Percentiles rank a stretch among this genome's conserved stretches.
Evolutionary conservation across 2,113 vertebrate species (phyloP).

Genomic region (Galeopterus variegatus): DNA sequence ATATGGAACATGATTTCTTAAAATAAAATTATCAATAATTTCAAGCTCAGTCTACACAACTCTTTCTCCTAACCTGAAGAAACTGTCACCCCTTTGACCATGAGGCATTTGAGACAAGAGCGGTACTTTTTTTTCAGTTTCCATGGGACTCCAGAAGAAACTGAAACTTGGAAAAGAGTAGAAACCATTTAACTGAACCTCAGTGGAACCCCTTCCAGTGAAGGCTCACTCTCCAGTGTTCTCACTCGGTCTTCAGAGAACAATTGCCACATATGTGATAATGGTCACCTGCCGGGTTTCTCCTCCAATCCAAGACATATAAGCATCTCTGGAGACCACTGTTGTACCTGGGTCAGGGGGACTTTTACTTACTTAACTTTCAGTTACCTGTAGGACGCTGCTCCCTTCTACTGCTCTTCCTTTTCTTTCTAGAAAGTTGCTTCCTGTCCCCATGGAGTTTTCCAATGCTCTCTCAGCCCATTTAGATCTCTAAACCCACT

Average conservation of each 20-base stretch:
- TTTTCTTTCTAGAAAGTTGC: not conserved
- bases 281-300: not conserved
- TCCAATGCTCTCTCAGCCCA: not conserved
- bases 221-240: not conserved
- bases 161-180: not conserved
- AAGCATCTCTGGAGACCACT: not conserved
- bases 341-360: not conserved
- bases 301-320: not conserved
- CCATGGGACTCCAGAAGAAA: not conserved
- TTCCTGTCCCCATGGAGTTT: not conserved
- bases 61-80: not conserved
- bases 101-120: not conserved
- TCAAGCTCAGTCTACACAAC: not conserved
- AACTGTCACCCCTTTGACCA: not conserved
- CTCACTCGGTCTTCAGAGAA: not conserved
- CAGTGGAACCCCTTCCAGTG: fast-evolving
- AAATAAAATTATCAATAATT: not conserved
- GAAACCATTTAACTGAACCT: not conserved
- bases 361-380: not conserved
- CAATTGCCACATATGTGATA: too few relatives aligned
- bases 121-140: not conserved
- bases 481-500: not conserved
- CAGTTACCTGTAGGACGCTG: not conserved
- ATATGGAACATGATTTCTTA: not conserved
- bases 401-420: not conserved